Percentiles rank a stretch among this genome's conserved stretches.
phyloP scores from a whole-genome alignment of 2,113 vertebrate species.

The Podarcis cretensis region DNA sequence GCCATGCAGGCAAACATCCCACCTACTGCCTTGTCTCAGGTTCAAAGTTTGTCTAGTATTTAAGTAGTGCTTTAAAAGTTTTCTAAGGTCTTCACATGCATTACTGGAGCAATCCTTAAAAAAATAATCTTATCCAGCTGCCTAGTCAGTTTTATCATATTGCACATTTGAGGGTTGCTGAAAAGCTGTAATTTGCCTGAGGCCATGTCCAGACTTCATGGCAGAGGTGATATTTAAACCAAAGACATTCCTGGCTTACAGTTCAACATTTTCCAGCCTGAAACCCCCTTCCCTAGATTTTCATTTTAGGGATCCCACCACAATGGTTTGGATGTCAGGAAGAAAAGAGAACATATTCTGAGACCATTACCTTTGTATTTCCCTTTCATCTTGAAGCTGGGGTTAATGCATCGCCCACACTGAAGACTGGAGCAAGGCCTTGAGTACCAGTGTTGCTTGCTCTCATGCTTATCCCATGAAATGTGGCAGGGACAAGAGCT shows the following conservation, averaged over 20 bases:
- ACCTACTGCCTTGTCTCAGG: neutral
- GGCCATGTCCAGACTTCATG: neutral
- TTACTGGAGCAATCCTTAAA: neutral
- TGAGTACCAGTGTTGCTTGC: neutral
- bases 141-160: neutral
- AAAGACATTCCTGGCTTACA: neutral
- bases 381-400: constrained; percentile 1
- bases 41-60: neutral
- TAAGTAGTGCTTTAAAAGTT: neutral
- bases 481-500: neutral
- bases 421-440: neutral
- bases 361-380: constrained; percentile 13
- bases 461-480: neutral
- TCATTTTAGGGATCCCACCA: neutral
- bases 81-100: neutral
- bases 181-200: neutral
- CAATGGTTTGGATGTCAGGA: neutral
- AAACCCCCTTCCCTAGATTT: neutral
- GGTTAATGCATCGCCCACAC: neutral
- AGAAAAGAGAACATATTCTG: too few species aligned
- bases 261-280: neutral
- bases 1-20: neutral
- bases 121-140: neutral
- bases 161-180: neutral
- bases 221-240: neutral